Percentiles rank a stretch among this genome's conserved stretches.
phyloP scores from a whole-genome alignment of 2,797 vertebrate species.

The Pseudochromis fuscus region DNA sequence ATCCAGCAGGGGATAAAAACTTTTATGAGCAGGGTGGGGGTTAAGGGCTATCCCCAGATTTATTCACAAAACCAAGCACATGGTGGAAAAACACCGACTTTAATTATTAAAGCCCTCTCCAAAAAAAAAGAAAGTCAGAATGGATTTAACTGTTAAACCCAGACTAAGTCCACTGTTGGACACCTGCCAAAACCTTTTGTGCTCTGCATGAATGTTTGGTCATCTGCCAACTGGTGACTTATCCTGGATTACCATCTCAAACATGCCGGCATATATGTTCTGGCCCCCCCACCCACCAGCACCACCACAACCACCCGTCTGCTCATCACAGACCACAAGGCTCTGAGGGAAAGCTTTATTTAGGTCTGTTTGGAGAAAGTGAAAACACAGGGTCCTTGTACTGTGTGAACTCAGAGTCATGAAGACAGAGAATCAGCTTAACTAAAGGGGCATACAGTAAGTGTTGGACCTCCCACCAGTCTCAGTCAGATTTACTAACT shows the following conservation, averaged over 20 bases:
- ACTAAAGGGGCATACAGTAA: conserved; percentile 44
- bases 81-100: conserved; percentile 48
- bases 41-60: conserved; percentile 53
- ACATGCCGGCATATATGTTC: conserved; percentile 64
- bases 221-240: conserved; percentile 72
- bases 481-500: conserved; percentile 22
- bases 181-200: conserved; percentile 69
- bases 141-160: conserved; percentile 60
- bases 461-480: conserved; percentile 54
- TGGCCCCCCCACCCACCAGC: conserved; percentile 5
- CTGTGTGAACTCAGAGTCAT: conserved; percentile 38
- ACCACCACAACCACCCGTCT: conserved; percentile 23
- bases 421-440: conserved; percentile 50
- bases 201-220: conserved; percentile 72
- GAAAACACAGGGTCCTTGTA: conserved; percentile 64
- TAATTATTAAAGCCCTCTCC: conserved; percentile 55
- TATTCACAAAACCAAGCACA: conserved; percentile 47
- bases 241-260: conserved; percentile 78
- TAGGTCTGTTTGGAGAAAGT: conserved; percentile 39
- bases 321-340: conserved; percentile 43
- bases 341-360: conserved; percentile 63
- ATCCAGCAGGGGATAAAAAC: conserved; percentile 48
- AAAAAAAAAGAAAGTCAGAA: conserved; percentile 37
- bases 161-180: conserved; percentile 61
- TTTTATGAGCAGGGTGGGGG: conserved; percentile 61